Percentiles rank a stretch among this genome's conserved stretches.
Conservation (phyloP, 2,797 vertebrate species). For the Emys orbicularis region DNA sequence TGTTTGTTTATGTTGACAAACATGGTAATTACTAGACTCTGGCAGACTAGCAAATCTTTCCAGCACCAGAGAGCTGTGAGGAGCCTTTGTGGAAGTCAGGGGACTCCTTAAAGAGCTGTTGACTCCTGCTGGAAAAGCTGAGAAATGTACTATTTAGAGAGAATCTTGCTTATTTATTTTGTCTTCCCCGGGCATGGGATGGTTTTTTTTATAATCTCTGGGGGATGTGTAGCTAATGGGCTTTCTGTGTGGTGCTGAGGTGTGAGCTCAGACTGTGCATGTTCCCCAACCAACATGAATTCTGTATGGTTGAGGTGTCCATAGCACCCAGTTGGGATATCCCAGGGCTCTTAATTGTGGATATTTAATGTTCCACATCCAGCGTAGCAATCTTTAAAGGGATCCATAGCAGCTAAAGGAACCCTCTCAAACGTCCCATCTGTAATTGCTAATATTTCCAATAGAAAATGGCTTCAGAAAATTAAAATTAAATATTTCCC, state of each 20-base stretch:
- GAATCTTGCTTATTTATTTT: neutral
- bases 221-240: neutral
- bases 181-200: rapidly evolving
- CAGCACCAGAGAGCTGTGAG: conserved; percentile 38
- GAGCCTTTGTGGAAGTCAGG: neutral
- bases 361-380: neutral
- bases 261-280: rapidly evolving
- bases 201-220: neutral
- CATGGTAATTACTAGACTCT: conserved; percentile 57
- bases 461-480: neutral
- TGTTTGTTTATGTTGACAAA: conserved; percentile 62
- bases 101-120: neutral
- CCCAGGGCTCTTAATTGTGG: neutral
- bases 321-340: neutral
- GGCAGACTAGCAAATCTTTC: conserved; percentile 42
- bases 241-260: neutral
- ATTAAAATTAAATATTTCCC: neutral
- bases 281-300: neutral
- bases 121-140: conserved; percentile 11
- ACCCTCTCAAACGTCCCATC: neutral
- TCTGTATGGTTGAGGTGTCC: neutral
- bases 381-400: neutral
- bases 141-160: neutral
- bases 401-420: neutral
- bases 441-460: neutral